Percentiles rank a stretch among this genome's conserved stretches.
Evolutionary conservation across 2,797 vertebrate species (phyloP).

Genomic region (Varecia variegata): DNA sequence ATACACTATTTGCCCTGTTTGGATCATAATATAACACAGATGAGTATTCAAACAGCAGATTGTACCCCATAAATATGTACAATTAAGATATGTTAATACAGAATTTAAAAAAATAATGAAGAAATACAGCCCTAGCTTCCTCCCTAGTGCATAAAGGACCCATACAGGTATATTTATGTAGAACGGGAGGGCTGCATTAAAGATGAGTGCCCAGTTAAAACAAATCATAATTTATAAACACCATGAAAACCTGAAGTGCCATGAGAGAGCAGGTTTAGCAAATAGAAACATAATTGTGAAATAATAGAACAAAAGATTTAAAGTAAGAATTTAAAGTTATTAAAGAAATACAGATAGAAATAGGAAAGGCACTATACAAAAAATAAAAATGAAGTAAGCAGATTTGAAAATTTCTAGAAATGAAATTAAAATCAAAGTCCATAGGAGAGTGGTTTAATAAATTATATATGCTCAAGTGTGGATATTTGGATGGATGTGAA

Average conservation of each 20-base stretch:
- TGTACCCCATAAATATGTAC: background rate
- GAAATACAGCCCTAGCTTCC: background rate
- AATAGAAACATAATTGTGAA: background rate
- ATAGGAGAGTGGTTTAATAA: background rate
- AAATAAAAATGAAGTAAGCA: background rate
- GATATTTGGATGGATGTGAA: background rate
- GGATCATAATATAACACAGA: background rate
- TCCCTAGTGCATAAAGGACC: background rate
- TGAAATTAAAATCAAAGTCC: background rate
- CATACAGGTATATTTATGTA: background rate
- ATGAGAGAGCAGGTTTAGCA: background rate
- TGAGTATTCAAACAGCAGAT: background rate
- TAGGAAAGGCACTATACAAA: background rate
- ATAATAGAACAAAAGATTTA: background rate
- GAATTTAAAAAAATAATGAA: background rate
- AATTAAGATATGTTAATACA: background rate
- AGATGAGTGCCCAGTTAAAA: background rate
- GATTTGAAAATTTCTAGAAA: background rate
- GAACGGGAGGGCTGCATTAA: background rate
- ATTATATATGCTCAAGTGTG: background rate
- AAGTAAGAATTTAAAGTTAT: background rate
- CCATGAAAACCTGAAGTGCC: background rate
- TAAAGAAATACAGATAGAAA: background rate
- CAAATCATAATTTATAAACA: background rate
- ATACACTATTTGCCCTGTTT: background rate